phyloP scores from a whole-genome alignment of 2,797 vertebrate genomes.

The Muscicapa striata region DNA sequence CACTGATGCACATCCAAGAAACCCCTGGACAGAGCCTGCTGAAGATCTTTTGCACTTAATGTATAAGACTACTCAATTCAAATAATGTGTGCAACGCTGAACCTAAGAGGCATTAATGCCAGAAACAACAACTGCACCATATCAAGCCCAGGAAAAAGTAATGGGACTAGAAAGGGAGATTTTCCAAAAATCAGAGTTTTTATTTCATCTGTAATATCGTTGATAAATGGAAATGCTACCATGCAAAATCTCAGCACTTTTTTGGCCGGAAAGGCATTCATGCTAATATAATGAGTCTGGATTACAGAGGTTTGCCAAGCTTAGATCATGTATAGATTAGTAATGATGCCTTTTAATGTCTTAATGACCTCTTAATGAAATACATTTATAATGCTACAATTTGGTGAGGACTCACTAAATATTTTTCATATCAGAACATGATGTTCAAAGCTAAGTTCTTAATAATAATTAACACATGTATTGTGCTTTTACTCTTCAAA shows the following conservation, averaged over 20 bases:
- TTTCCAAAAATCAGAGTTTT: conserved; percentile 71
- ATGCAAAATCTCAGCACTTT: conserved; percentile 65
- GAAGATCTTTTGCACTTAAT: conserved; percentile 69
- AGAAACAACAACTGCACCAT: conserved; percentile 73
- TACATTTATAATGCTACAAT: conserved; percentile 52
- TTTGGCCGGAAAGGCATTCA: conserved; percentile 55
- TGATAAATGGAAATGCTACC: conserved; percentile 74
- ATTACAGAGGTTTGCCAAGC: conserved; percentile 62
- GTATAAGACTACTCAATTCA: conserved; percentile 61
- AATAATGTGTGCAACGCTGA: conserved; percentile 53
- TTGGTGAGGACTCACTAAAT: conserved; percentile 43
- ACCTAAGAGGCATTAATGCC: conserved; percentile 61
- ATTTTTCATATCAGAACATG: conserved; percentile 48
- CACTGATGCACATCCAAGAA: conserved; percentile 70
- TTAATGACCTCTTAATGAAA: conserved; percentile 69
- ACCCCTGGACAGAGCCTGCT: conserved; percentile 54
- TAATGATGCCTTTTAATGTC: conserved; percentile 60
- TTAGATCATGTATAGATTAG: conserved; percentile 70
- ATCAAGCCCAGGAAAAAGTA: conserved; percentile 67
- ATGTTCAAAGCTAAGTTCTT: conserved; percentile 64
- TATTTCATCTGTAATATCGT: conserved; percentile 68
- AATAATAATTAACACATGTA: conserved; percentile 64
- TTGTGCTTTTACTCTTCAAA: conserved; percentile 53
- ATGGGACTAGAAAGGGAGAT: conserved; percentile 61
- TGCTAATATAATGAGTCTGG: conserved; percentile 55